phyloP scores from a whole-genome alignment of 1,140 invertebrate genomes.

The Aradophagus sp. region DNA sequence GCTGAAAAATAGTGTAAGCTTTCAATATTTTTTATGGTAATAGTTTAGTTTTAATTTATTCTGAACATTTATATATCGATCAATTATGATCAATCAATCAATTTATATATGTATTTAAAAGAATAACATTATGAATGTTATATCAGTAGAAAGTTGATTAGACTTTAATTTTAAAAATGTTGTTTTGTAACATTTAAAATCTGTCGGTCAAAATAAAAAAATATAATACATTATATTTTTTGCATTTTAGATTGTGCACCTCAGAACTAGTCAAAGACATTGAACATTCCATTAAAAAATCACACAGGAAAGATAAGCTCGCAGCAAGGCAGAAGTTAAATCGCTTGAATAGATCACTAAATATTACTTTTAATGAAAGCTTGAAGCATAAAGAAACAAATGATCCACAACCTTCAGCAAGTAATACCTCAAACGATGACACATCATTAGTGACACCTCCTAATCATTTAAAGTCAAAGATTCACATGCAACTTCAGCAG shows the following conservation, averaged over 20 bases:
- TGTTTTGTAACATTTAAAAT: too few species aligned
- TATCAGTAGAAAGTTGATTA: too few species aligned
- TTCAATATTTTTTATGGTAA: too few species aligned
- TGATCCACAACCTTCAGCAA: constrained; percentile 56
- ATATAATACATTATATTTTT: too few species aligned
- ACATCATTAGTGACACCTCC: constrained; percentile 59
- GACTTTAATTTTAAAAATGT: too few species aligned
- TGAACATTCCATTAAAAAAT: constrained; percentile 67
- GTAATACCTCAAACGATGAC: constrained; percentile 6
- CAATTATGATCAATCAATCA: too few species aligned
- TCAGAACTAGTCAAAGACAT: constrained; percentile 57
- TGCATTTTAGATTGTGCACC: constrained; percentile 46
- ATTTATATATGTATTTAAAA: too few species aligned
- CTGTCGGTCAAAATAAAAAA: too few species aligned
- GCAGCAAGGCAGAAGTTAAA: constrained; percentile 19
- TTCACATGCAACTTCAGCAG: constrained; percentile 56
- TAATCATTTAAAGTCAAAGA: constrained; percentile 57
- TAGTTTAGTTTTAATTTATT: too few species aligned
- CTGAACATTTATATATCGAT: too few species aligned
- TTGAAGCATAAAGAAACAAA: constrained; percentile 17
- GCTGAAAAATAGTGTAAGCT: too few species aligned
- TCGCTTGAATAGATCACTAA: constrained; percentile 31
- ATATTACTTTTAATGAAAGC: constrained; percentile 39
- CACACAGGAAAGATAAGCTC: constrained; percentile 67
- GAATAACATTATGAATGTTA: too few species aligned